Conservation (phyloP, 2,797 vertebrate genomes). For the Podarcis siculus region DNA sequence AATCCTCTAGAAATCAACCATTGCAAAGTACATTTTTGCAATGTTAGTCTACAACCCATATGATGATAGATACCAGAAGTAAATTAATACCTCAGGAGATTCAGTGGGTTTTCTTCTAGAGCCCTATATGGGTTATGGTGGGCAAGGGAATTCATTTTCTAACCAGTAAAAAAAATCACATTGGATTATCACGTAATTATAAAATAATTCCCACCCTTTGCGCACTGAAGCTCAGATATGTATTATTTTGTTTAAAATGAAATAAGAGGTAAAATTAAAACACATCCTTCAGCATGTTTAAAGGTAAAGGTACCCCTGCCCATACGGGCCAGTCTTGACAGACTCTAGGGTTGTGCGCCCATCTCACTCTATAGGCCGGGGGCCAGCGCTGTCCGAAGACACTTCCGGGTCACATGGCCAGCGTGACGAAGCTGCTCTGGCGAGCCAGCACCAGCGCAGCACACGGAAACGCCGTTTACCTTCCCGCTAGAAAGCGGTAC, state of each 20-base stretch:
- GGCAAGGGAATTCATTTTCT: constrained; percentile 43
- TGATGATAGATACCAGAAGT: neutral
- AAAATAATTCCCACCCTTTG: neutral
- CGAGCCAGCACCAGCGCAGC: too few species aligned
- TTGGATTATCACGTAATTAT: neutral
- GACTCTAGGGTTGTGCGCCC: too few species aligned
- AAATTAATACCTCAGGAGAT: neutral
- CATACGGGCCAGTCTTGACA: too few species aligned
- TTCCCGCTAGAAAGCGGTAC: too few species aligned
- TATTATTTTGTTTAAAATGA: constrained; percentile 45
- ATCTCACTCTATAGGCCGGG: too few species aligned
- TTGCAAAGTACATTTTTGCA: neutral
- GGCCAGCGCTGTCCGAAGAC: too few species aligned
- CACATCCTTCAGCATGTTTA: neutral
- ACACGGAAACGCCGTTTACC: too few species aligned
- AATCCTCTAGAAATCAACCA: neutral
- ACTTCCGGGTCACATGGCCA: too few species aligned
- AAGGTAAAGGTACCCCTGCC: too few species aligned
- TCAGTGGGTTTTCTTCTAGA: neutral
- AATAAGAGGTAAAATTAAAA: neutral
- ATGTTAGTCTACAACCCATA: neutral
- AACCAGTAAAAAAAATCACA: fast-evolving
- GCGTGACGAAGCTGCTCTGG: too few species aligned
- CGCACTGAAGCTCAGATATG: constrained; percentile 14
- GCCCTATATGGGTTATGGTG: constrained; percentile 1